These are phyloP conservation scores for Ptiloglossa arizonensis DNA, from an alignment of 1,140 invertebrate species.

Conservation along the genomic window DNA sequence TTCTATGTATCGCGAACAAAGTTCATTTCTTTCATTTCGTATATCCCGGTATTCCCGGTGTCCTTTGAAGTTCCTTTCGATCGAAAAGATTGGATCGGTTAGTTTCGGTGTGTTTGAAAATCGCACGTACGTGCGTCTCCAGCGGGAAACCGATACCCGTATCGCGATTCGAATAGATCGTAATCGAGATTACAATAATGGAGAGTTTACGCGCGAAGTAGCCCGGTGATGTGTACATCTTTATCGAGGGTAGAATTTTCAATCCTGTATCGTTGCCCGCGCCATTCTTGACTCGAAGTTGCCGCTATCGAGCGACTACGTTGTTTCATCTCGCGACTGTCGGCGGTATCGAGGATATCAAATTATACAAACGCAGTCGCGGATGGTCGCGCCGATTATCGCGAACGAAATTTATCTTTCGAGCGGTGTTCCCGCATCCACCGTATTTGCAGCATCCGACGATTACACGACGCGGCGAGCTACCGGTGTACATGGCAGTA, in stretches of 20 bases:
- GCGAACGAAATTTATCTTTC: slow-evolving; percentile 30
- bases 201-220: too few species aligned
- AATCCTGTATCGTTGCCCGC: not conserved
- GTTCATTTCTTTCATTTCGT: too few species aligned
- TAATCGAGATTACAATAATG: too few species aligned
- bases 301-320: not conserved
- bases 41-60: too few species aligned
- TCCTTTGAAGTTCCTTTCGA: too few species aligned
- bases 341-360: not conserved
- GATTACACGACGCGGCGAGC: slow-evolving; percentile 21
- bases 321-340: not conserved
- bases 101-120: too few species aligned
- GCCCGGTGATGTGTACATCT: not conserved
- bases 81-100: too few species aligned
- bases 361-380: slow-evolving; percentile 7
- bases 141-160: too few species aligned
- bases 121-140: too few species aligned
- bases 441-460: slow-evolving; percentile 14
- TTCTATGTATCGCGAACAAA: too few species aligned
- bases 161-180: too few species aligned
- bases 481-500: slow-evolving; percentile 7
- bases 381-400: slow-evolving; percentile 20
- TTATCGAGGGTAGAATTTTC: not conserved
- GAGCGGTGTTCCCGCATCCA: not conserved
- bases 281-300: not conserved